Evolutionary conservation across 2,113 vertebrate species (phyloP), one percentile per base, ranked within the genome.

Genomic region (Carassius carassius): DNA sequence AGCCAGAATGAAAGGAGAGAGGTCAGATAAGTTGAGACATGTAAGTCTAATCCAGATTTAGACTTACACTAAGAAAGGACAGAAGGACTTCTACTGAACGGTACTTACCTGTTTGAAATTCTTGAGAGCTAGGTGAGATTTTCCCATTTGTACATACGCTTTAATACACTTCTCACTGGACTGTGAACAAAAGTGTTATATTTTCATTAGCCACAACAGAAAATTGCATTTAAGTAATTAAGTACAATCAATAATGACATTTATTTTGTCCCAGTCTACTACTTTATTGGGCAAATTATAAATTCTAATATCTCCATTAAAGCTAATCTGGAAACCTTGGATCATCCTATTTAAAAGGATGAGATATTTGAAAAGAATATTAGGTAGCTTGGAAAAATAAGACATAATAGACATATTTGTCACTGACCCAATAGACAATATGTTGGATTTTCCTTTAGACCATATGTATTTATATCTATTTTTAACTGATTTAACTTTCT

Each of bases 81-180:
- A 81, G 23, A 67, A 63, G 5, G 16, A 51, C 47, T 37, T 85
- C 37, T 47, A 83, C 86, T 85, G 37, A 85, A 85, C 79, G 47
- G 63, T 86, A 67, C 94, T 95, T 69, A 97, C 97, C 94, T 94
- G 87, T 1, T 67, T 69, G 89, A 96, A 97, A 84, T 95, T 91
- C 89, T 93, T 91, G 49, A 97, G 89, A 1, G 92, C 95, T 80
- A 95, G 85, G 89, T 95, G 93, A 81, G 97, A 97, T 91, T 95
- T 97, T 3, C 96, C 97, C 96, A 97, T 97, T 37, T 96, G 96
- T 29, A 97, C 92, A 77, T 95, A 95, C 0, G 97, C 97, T 88
- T 99, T 99, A 1, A 94, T 89, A 82, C 92, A 97, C 35, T 90
- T 96, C 32, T 94, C 94, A 92, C 95, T 94, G 92, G 97, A 98